Base-by-base conservation (phyloP, 2,888 invertebrate genomes). In the Tanytarsus gracilentus region DNA sequence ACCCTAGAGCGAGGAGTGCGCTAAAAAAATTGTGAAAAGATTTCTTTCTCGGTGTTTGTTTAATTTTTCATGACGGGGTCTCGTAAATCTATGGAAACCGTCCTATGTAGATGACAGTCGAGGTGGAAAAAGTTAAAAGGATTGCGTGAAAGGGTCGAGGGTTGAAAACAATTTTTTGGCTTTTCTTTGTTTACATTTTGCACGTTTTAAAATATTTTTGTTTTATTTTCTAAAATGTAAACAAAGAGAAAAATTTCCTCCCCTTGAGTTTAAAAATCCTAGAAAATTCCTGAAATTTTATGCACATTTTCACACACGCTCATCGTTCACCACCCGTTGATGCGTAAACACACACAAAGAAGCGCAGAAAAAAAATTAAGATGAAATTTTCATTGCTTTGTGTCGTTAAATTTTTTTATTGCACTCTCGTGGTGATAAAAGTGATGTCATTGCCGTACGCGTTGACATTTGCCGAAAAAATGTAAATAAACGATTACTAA, bases 61-160 rank as follows among this genome's bases (percentile, higher is more conserved):
- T 44, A 44, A 44, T 44, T 44, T 44, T 44, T 44, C 44, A 44
- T 23, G 44, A 44, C 44, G 23, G 44, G 23, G 44, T 44, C 23
- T 18, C 23, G 44, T 23, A 23, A n/a, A n/a, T n/a, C n/a, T n/a
- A n/a, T 18, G 44, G 44, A 23, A 23, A 23, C 44, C 23, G 18
- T 44, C 23, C 6, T 39, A 16, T 39, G 6, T 44, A 9, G 18
- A 9, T 44, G 6, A 21, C 9, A 18, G 16, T 23, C 23, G 18
- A n/a, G 8, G 44, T 44, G 16, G 16, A 2, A 36, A 36, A 44
- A 44, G 23, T 44, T 23, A 21, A 44, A 23, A 44, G 44, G 23
- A 44, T 44, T 44, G 23, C n/a, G 18, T 4, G 9, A n/a, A n/a
- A 44, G 44, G 44, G 23, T n/a, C n/a, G n/a, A n/a, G n/a, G n/a